phyloP scores from a whole-genome alignment of 2,888 invertebrate species.

The Caenorhabditis uteleia region DNA sequence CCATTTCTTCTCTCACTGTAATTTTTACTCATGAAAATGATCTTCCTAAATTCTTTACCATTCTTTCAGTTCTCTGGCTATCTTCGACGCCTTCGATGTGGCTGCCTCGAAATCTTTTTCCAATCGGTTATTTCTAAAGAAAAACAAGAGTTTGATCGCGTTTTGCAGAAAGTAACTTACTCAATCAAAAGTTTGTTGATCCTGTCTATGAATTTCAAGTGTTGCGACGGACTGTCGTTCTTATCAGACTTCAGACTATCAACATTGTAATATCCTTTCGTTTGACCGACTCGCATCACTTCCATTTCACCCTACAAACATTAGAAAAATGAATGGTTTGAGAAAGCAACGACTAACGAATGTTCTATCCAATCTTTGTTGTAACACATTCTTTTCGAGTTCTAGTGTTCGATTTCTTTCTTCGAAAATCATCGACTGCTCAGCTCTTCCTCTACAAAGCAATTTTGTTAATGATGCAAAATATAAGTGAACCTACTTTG shows the following conservation, averaged over 20 bases:
- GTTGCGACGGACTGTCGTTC: constrained; percentile 12
- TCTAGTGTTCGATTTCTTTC: constrained; percentile 25
- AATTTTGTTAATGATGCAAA: background rate
- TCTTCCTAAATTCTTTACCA: background rate
- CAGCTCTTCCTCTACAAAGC: constrained; percentile 29
- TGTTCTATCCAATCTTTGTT: constrained; percentile 22
- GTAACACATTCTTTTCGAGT: constrained; percentile 21
- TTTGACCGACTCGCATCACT: constrained; percentile 28
- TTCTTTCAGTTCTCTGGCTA: constrained; percentile 14
- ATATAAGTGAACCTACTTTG: constrained; percentile 3
- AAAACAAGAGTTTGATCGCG: background rate
- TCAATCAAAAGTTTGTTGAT: constrained; percentile 21
- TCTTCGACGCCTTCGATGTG: constrained; percentile 26
- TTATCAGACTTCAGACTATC: no score
- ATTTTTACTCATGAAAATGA: background rate
- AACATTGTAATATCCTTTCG: constrained; percentile 17
- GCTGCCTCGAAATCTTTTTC: constrained; percentile 37
- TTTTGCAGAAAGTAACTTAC: background rate
- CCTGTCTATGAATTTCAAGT: constrained; percentile 20
- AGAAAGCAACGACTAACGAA: constrained; percentile 37
- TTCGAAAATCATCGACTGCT: constrained; percentile 32
- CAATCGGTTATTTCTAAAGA: constrained; percentile 16
- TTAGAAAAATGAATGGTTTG: background rate
- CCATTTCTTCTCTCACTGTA: constrained; percentile 22
- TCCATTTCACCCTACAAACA: constrained; percentile 31